Conservation (phyloP, 2,888 invertebrate species). For the Ptychoptera contaminata region DNA sequence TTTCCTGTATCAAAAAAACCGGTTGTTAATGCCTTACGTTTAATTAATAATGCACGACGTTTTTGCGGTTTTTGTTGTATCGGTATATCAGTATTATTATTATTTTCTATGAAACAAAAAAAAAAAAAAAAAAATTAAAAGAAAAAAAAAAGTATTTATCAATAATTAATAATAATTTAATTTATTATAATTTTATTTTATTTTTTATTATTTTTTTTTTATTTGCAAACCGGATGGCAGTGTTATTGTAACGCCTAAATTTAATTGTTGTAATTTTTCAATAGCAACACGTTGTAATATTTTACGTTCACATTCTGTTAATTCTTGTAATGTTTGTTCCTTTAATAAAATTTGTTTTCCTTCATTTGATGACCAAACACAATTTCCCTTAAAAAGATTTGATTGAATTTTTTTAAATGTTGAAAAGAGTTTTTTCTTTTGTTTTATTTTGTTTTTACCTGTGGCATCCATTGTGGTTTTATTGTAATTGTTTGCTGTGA, state of each 20-base stretch:
- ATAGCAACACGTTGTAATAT: conserved; percentile 75
- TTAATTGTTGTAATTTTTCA: conserved; percentile 69
- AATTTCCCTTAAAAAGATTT: conserved; percentile 47
- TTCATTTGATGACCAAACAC: conserved; percentile 56
- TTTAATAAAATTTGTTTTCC: conserved; percentile 44
- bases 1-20: conserved; percentile 68
- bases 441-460: no score
- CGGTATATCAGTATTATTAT: conserved; percentile 1
- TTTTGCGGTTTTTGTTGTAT: conserved; percentile 39
- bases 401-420: no score
- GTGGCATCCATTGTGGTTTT: conserved; percentile 57
- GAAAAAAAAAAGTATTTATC: not conserved
- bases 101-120: no score
- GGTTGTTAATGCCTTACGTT: conserved; percentile 76
- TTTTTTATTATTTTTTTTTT: not conserved
- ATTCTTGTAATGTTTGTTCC: conserved; percentile 44
- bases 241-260: conserved; percentile 65
- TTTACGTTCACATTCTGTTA: conserved; percentile 55
- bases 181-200: not conserved
- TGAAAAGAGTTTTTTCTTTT: no score
- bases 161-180: not conserved
- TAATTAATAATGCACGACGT: conserved; percentile 62
- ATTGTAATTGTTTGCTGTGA: not conserved
- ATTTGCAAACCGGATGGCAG: conserved; percentile 56
- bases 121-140: not conserved